phyloP scores from a whole-genome alignment of 2,888 invertebrate species.

The Hyposoter dolosus region DNA sequence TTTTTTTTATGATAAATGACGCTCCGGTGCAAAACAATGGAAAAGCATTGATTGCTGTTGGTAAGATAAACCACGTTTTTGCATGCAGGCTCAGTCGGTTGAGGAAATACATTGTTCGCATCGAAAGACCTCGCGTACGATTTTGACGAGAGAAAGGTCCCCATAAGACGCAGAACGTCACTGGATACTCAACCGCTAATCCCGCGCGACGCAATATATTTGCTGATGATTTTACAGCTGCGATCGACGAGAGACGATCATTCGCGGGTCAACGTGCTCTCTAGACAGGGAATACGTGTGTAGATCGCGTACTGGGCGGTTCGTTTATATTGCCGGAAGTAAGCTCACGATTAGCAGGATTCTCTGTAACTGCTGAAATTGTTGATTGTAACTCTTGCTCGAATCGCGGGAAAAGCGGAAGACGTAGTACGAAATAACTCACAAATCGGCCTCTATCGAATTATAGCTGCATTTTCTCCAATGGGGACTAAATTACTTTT shows the following conservation, averaged over 20 bases:
- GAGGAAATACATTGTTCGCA: constrained; percentile 1
- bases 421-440: no score
- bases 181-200: not conserved
- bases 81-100: not conserved
- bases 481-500: not conserved
- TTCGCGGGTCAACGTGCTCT: not conserved
- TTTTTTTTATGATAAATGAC: not conserved
- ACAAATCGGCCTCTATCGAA: no score
- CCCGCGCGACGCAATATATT: not conserved
- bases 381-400: not conserved
- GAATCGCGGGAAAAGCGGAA: no score
- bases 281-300: no score
- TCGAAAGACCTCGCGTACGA: not conserved
- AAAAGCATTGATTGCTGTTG: constrained; percentile 19
- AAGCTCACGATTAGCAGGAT: not conserved
- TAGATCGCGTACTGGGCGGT: no score
- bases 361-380: not conserved
- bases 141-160: not conserved
- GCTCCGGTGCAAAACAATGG: not conserved
- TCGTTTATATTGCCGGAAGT: not conserved
- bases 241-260: not conserved
- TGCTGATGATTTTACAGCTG: not conserved
- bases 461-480: not conserved
- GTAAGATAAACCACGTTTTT: not conserved
- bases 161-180: not conserved